phyloP scores from a whole-genome alignment of 2,797 vertebrate genomes.

The Antrozous pallidus region DNA sequence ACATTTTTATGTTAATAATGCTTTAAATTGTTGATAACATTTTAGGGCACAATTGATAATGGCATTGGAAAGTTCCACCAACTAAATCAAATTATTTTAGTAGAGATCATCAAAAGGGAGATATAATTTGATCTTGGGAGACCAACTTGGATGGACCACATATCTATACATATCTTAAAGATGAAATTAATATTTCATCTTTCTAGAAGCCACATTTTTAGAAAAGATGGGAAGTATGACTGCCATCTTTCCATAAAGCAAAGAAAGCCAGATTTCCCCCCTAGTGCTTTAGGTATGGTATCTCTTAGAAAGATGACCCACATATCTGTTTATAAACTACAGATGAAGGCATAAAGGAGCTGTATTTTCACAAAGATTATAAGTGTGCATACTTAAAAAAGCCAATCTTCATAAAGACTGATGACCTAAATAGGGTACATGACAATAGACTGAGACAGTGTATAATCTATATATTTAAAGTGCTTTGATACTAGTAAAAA shows the following conservation, averaged over 20 bases:
- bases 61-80: constrained; percentile 3
- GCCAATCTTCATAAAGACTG: background rate
- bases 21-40: constrained; percentile 34
- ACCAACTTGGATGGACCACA: background rate
- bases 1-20: constrained; percentile 38
- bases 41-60: constrained; percentile 10
- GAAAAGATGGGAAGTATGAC: background rate
- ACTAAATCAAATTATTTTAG: constrained; percentile 25
- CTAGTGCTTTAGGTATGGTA: background rate
- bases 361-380: background rate
- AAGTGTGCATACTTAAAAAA: background rate
- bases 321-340: background rate
- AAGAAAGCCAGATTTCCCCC: background rate
- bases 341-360: background rate
- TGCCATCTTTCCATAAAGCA: background rate
- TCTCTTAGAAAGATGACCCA: background rate
- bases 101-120: background rate
- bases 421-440: background rate
- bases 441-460: background rate
- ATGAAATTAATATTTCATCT: background rate
- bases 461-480: background rate
- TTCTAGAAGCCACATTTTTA: background rate
- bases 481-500: background rate
- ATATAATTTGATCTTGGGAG: background rate
- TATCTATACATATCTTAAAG: background rate